Evolutionary conservation across 2,113 vertebrate species (phyloP).

Genomic region (Saccopteryx leptura): DNA sequence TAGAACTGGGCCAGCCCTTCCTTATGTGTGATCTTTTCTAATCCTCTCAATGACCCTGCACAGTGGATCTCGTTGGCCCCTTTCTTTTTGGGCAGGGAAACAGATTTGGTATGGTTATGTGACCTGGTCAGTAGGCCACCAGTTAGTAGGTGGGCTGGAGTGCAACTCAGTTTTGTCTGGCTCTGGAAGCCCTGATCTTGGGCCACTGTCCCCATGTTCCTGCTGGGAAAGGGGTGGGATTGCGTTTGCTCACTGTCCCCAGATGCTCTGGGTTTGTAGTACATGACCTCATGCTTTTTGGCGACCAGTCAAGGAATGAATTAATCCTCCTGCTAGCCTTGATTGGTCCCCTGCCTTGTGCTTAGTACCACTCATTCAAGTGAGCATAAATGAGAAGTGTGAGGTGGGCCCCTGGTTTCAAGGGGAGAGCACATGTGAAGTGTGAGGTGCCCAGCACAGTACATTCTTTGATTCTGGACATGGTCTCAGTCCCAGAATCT

Average conservation of each 20-base stretch:
- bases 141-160: neutral
- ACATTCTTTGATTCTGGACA: neutral
- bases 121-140: neutral
- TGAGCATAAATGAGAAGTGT: neutral
- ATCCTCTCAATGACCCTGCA: neutral
- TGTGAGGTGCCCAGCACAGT: neutral
- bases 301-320: slow-evolving; percentile 68
- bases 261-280: slow-evolving; percentile 43
- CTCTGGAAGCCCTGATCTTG: neutral
- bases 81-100: neutral
- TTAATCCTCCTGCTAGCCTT: slow-evolving; percentile 37
- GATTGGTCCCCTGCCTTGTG: slow-evolving; percentile 44
- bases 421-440: neutral
- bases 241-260: slow-evolving; percentile 37
- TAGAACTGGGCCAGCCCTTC: neutral
- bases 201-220: neutral
- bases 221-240: neutral
- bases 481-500: neutral
- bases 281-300: slow-evolving; percentile 72
- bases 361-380: neutral
- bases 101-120: neutral
- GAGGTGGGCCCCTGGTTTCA: neutral
- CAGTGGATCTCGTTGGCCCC: neutral
- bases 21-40: neutral
- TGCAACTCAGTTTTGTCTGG: neutral